These are phyloP conservation scores for Galerucella nymphaeae DNA, from an alignment of 2,888 invertebrate genomes.

Conservation along the genomic window DNA sequence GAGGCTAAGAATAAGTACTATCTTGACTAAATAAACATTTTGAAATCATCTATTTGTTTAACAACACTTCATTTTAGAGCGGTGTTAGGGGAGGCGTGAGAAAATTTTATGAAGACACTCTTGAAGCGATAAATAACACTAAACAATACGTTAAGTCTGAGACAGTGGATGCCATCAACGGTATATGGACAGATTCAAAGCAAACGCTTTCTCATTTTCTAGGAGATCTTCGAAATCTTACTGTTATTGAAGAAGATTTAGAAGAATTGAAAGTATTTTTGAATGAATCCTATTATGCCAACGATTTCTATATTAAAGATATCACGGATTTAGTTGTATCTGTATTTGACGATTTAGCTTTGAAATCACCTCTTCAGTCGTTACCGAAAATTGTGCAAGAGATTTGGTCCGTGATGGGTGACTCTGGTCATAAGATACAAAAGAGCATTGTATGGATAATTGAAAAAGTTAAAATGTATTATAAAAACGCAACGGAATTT, in stretches of 20 bases:
- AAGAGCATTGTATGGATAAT: constrained; percentile 81
- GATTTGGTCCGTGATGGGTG: constrained; percentile 88
- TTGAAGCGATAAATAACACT: constrained; percentile 73
- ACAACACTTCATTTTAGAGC: constrained; percentile 57
- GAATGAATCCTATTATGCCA: constrained; percentile 81
- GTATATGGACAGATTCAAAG: constrained; percentile 82
- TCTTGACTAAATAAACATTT: too few species aligned
- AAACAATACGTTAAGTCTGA: constrained; percentile 77
- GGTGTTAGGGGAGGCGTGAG: constrained; percentile 64
- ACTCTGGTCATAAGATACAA: constrained; percentile 82
- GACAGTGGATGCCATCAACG: constrained; percentile 73
- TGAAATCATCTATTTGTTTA: too few species aligned
- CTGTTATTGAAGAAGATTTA: constrained; percentile 78
- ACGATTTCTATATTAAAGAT: constrained; percentile 87
- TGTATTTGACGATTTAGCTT: constrained; percentile 81
- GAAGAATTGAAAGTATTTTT: constrained; percentile 76
- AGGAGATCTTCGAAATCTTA: constrained; percentile 77
- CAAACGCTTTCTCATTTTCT: constrained; percentile 76
- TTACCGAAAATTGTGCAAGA: constrained; percentile 84
- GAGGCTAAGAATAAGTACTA: too few species aligned
- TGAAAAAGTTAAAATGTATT: constrained; percentile 76
- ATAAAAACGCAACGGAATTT: constrained; percentile 76
- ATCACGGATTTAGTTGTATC: constrained; percentile 76
- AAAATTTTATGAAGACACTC: constrained; percentile 66
- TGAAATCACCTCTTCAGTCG: constrained; percentile 80